Evolutionary conservation across 2,113 vertebrate genomes (phyloP), one percentile per base, ranked within the genome.

Genomic region (Microcebus murinus): DNA sequence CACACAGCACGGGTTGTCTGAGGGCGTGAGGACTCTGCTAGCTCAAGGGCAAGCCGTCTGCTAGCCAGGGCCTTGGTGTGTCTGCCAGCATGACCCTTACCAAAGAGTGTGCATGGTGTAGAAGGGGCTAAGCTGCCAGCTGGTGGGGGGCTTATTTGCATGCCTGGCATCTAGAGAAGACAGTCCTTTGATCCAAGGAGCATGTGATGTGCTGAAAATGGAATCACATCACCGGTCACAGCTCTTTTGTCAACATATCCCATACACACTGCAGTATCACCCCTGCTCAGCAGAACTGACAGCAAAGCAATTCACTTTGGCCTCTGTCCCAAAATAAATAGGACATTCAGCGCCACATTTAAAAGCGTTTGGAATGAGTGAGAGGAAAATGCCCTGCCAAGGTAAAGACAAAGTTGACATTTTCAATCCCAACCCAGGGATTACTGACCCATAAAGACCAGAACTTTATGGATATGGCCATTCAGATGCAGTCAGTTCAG

Each of bases 281-380:
- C 39, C 11, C 50, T 42, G 25, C n/a, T 79, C 50, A 90, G 61
- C 21, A 90, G 48, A 89, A 91, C 34, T 63, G 27, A 77, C 57
- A 13, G 71, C 63, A 23, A 71, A 94, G 25, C 68, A 82, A 77
- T 91, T 88, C 61, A 61, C 42, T 81, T n/a, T 92, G 82, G 45
- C 31, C n/a, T 93, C 52, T 61, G 17, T 88, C 45, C 59, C 71
- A 59, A 96, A 96, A 91, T 83, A 91, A 90, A 90, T 48, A 94
- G 67, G 90, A 63, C 42, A 76, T 57, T 59, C 4, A 65, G 55
- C 34, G 81, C 23, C 67, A 82, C 71, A 76, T 80, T 89, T 90
- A 70, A 48, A 55, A 39, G 36, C 48, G 9, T 79, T 68, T 73
- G 68, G 55, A 83, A 25, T 27, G 10, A 91, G 7, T 45, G 20